These are phyloP conservation scores for Cyanocitta stelleri DNA, from an alignment of 2,113 vertebrate species.

Conservation along the genomic window DNA sequence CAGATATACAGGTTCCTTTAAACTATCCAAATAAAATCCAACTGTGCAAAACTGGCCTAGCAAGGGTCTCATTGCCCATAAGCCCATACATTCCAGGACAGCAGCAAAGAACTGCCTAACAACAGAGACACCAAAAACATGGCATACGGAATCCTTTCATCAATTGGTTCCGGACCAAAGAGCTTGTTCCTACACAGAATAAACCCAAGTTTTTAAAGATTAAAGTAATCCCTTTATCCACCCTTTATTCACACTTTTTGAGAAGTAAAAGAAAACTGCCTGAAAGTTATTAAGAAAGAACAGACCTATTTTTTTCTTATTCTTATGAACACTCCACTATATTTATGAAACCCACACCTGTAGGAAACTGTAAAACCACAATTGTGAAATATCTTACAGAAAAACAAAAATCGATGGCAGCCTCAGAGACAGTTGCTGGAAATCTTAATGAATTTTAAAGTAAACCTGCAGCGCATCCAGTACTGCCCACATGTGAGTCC, in stretches of 20 bases:
- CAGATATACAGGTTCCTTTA: accelerated
- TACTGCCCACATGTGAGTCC: not conserved
- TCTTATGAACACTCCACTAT: not conserved
- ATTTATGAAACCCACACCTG: not conserved
- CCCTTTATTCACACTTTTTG: not conserved
- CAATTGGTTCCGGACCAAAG: not conserved
- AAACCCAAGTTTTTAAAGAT: not conserved
- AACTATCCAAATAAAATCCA: not conserved
- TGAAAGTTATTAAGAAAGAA: not conserved
- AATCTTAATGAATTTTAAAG: not conserved
- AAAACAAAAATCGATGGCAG: not conserved
- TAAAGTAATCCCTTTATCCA: not conserved
- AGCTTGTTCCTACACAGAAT: not conserved
- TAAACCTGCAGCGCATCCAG: not conserved
- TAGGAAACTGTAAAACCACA: not conserved
- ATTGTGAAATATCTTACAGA: not conserved
- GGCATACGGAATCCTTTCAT: not conserved
- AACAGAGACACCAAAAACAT: not conserved
- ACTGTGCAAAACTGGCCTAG: not conserved
- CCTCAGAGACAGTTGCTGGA: not conserved
- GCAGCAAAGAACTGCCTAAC: not conserved
- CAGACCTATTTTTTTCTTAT: not conserved
- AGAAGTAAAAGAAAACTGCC: not conserved
- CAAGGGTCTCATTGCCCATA: not conserved
- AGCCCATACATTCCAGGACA: not conserved